Conservation (phyloP, 2,888 invertebrate genomes). For the Heliconius hortense region DNA sequence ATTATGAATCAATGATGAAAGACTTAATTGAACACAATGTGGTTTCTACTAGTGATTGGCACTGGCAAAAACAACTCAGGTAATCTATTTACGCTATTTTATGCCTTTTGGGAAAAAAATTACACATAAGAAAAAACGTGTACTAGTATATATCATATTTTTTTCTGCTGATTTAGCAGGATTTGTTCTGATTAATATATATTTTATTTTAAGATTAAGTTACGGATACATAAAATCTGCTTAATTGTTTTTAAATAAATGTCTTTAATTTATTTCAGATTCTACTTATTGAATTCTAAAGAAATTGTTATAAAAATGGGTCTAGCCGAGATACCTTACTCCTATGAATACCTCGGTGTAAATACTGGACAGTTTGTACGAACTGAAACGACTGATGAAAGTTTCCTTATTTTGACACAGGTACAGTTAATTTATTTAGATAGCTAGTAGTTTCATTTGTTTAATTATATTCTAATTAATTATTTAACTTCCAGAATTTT, state of each 20-base stretch:
- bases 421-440: slow-evolving; percentile 54
- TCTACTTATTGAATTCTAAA: slow-evolving; percentile 84
- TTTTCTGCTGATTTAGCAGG: too few species aligned
- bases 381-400: slow-evolving; percentile 97
- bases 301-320: slow-evolving; percentile 93
- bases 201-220: not conserved
- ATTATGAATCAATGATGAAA: slow-evolving; percentile 92
- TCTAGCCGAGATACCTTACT: slow-evolving; percentile 96
- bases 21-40: slow-evolving; percentile 87
- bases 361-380: slow-evolving; percentile 96
- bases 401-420: slow-evolving; percentile 98
- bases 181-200: not conserved
- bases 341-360: slow-evolving; percentile 98
- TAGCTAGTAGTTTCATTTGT: not conserved
- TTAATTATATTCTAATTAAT: not conserved
- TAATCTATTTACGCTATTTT: slow-evolving; percentile 48
- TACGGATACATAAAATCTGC: too few species aligned
- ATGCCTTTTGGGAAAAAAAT: not conserved
- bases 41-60: slow-evolving; percentile 89
- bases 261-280: slow-evolving; percentile 72
- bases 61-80: slow-evolving; percentile 97
- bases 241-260: not conserved
- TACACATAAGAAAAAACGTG: too few species aligned
- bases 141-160: too few species aligned
- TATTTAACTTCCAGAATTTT: not conserved